Evolutionary conservation across 2,888 invertebrate species (phyloP), one percentile per base, ranked within the genome.

Genomic region (Tenthredo scrophulariae): DNA sequence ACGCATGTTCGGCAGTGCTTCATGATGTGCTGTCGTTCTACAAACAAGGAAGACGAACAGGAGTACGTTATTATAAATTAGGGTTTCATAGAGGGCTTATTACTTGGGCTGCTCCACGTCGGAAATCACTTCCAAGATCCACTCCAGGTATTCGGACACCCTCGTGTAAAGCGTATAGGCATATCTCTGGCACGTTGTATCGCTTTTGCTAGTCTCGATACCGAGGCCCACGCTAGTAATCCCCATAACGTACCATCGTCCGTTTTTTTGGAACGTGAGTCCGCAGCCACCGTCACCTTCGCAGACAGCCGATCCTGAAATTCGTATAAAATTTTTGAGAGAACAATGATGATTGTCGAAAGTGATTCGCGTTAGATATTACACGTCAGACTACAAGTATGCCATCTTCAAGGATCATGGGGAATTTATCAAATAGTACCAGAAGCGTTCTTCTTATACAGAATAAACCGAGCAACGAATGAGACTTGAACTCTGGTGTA

Each of bases 211-310:
- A 29, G 79, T 33, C 13, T 82, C 86, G 58, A 88, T 85, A 6
- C 90, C 91, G 6, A 93, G 87, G 7, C 93, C 92, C 54, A 93
- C 89, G 86, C 94, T 94, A 4, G 94, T 94, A 82, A 94, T 90
- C 0, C 94, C 94, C 70, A 93, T 90, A 5, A 94, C 88, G 86
- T 93, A 94, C 92, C 93, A 94, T 7, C 92, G 87, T 2, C 88
- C 88, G 43, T 89, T 87, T 26, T 86, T 89, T 50, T 89, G 86
- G 79, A 94, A 93, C 0, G 93, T 92, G 15, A 94, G 89, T 65
- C 94, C 94, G 13, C 94, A 94, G 0, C 94, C 94, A 87, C 94
- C 94, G 86, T 94, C 94, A 4, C 94, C 94, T 65, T 92, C 91
- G 85, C 94, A 94, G 10, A 94, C 94, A 2, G 93, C 89, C 22